A percentile compares a stretch with the other conserved stretches of the same genome.
Evolutionary conservation across 2,888 invertebrate genomes (phyloP).

Genomic region (Molanna angustata): DNA sequence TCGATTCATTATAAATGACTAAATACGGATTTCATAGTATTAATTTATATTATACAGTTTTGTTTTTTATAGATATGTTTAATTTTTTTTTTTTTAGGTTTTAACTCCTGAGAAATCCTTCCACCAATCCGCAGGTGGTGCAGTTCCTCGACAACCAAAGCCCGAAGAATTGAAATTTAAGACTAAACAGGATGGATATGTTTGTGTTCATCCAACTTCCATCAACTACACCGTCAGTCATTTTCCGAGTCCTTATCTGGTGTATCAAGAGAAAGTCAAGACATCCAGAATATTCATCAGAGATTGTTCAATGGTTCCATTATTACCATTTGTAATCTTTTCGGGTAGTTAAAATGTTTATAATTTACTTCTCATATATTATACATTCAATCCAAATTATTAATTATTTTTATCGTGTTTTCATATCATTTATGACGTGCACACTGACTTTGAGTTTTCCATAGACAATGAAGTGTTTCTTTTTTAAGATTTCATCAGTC

Average conservation of each 20-base stretch:
- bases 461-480: too few species aligned
- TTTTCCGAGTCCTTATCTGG: slow-evolving; percentile 72
- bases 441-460: too few species aligned
- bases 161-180: slow-evolving; percentile 71
- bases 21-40: too few species aligned
- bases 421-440: too few species aligned
- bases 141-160: slow-evolving; percentile 68
- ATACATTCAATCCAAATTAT: too few species aligned
- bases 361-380: too few species aligned
- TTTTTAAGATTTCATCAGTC: too few species aligned
- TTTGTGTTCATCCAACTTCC: slow-evolving; percentile 74
- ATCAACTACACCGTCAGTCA: slow-evolving; percentile 64
- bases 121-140: slow-evolving; percentile 69
- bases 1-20: too few species aligned
- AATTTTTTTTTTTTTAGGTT: slow-evolving; percentile 42
- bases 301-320: slow-evolving; percentile 78
- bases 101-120: slow-evolving; percentile 77
- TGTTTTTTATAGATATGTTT: not conserved
- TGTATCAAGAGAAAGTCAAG: slow-evolving; percentile 81
- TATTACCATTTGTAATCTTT: slow-evolving; percentile 69
- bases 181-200: slow-evolving; percentile 71
- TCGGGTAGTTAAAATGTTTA: slow-evolving; percentile 41
- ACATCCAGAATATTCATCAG: slow-evolving; percentile 76
- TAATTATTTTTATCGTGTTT: too few species aligned
- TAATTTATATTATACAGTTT: too few species aligned